Evolutionary conservation across 2,113 vertebrate genomes (phyloP).

Genomic region (Epinephelus cyanopodus): DNA sequence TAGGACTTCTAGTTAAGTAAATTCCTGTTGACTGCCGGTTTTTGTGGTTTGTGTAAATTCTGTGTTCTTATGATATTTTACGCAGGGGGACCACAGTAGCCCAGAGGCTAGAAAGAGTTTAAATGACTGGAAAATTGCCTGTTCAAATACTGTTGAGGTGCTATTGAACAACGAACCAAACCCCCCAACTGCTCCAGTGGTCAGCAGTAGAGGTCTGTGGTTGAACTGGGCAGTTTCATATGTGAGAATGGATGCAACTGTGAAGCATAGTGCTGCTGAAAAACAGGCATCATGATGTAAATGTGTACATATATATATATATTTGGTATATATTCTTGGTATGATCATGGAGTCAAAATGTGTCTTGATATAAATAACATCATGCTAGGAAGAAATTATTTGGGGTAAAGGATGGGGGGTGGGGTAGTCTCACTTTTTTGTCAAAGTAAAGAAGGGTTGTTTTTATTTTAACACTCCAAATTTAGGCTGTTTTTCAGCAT

Average conservation of each 20-base stretch:
- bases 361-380: background rate
- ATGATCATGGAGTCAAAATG: background rate
- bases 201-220: slow-evolving; percentile 38
- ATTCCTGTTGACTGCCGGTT: slow-evolving; percentile 41
- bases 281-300: background rate
- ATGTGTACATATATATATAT: background rate
- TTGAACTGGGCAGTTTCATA: slow-evolving; percentile 25
- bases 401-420: accelerated
- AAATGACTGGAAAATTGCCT: slow-evolving; percentile 50
- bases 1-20: slow-evolving; percentile 48
- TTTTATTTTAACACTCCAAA: background rate
- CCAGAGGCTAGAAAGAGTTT: slow-evolving; percentile 44
- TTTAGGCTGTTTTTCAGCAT: background rate
- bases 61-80: slow-evolving; percentile 62
- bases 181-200: slow-evolving; percentile 30
- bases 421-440: background rate
- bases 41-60: slow-evolving; percentile 58
- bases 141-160: slow-evolving; percentile 58
- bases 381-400: background rate
- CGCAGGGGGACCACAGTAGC: slow-evolving; percentile 19
- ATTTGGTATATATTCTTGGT: background rate
- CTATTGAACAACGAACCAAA: slow-evolving; percentile 52
- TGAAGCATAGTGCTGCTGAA: background rate
- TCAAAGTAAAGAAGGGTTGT: background rate
- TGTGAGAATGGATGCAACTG: slow-evolving; percentile 21